Evolutionary conservation across 2,888 invertebrate genomes (phyloP).

Genomic region (Drosophila koepferae): DNA sequence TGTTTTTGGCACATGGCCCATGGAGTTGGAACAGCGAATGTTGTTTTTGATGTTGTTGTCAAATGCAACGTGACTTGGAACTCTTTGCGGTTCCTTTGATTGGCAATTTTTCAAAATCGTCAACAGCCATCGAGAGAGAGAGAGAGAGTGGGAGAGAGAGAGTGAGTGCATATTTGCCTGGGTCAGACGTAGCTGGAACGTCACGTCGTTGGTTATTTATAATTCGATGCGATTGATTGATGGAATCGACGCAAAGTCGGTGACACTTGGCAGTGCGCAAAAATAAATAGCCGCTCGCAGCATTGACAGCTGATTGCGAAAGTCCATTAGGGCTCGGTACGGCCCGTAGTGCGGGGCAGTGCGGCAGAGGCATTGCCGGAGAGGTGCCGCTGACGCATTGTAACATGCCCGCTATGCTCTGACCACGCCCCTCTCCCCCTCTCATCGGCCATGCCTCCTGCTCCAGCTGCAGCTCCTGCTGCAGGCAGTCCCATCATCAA

Average conservation of each 20-base stretch:
- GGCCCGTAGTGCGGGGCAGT: constrained; percentile 2
- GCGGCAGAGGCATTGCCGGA: constrained; percentile 16
- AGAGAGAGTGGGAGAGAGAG: background rate
- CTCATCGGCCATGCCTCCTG: no score
- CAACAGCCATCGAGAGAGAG: constrained; percentile 34
- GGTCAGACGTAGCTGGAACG: constrained; percentile 36
- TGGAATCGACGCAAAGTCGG: constrained; percentile 76
- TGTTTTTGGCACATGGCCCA: constrained; percentile 65
- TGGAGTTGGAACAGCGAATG: constrained; percentile 35
- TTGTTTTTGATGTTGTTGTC: constrained; percentile 52
- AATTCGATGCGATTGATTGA: constrained; percentile 76
- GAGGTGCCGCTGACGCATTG: constrained; percentile 23
- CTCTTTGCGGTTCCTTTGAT: constrained; percentile 79
- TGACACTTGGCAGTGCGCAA: constrained; percentile 78
- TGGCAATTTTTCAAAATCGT: constrained; percentile 79
- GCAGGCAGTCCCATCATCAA: constrained; percentile 57
- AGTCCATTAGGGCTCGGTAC: constrained; percentile 69
- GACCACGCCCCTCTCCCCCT: background rate
- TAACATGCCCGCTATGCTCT: constrained; percentile 11
- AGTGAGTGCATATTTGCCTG: constrained; percentile 1
- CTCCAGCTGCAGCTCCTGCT: background rate
- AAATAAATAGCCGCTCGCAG: constrained; percentile 75
- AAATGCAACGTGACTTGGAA: constrained; percentile 72
- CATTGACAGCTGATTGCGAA: constrained; percentile 81
- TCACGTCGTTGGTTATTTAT: constrained; percentile 71